Conservation (phyloP, 30 jellyfish, hydroid and myxozoan genomes). For the Turritopsis dohrnii region DNA sequence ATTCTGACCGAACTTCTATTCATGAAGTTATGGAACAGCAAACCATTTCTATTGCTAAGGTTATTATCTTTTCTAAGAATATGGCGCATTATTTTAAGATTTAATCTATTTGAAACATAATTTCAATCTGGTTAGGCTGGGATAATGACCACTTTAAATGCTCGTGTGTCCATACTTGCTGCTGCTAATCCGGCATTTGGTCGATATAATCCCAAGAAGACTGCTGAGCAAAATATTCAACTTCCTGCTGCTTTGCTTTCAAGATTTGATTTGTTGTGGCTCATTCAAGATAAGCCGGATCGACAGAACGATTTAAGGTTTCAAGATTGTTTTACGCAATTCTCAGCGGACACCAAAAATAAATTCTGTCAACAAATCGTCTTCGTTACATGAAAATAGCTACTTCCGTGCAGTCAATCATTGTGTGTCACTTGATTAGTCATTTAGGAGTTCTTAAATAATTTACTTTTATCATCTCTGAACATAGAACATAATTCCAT, state of each 20-base stretch:
- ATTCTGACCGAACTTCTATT: slow-evolving; percentile 90
- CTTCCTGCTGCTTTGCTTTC: slow-evolving; percentile 99
- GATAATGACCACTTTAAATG: slow-evolving; percentile 96
- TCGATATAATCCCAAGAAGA: slow-evolving; percentile 93
- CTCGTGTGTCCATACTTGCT: slow-evolving; percentile 97
- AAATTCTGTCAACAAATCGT: background rate
- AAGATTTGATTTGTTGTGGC: slow-evolving; percentile 95
- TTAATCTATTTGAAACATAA: background rate
- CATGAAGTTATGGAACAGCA: slow-evolving; percentile 99
- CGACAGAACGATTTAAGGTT: slow-evolving; percentile 88
- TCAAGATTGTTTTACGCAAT: background rate
- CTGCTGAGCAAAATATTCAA: slow-evolving; percentile 97
- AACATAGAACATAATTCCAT: background rate
- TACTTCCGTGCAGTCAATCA: slow-evolving; percentile 8
- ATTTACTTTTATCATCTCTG: background rate
- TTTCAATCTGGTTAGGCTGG: slow-evolving; percentile 77
- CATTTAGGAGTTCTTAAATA: background rate
- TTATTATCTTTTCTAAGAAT: background rate
- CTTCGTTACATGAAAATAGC: background rate
- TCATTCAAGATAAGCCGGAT: slow-evolving; percentile 96
- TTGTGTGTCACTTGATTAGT: background rate
- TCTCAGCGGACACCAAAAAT: too few species aligned
- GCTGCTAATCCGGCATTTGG: slow-evolving; percentile 99
- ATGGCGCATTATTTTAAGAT: background rate
- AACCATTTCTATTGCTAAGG: slow-evolving; percentile 97